Conservation (phyloP, 2,888 invertebrate genomes). For the Platynereis dumerilii region DNA sequence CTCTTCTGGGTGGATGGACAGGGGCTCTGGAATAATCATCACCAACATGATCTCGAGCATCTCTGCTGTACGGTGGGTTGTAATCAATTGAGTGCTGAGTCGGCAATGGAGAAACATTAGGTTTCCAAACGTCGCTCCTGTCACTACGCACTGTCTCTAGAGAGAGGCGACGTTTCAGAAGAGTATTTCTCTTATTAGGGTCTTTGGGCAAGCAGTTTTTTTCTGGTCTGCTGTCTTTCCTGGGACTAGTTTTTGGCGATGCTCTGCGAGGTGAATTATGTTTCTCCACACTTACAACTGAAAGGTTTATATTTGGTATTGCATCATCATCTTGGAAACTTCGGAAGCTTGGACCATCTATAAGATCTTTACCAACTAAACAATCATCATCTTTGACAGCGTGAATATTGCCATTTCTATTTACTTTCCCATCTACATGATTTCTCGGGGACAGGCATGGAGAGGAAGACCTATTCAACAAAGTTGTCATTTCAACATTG, state of each 20-base stretch:
- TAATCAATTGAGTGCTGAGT: no score
- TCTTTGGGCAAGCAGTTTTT: conserved; percentile 3
- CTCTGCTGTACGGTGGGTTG: no score
- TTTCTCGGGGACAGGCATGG: neutral
- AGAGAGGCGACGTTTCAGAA: conserved; percentile 11
- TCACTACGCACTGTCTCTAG: conserved; percentile 20
- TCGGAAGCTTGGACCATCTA: conserved; percentile 18
- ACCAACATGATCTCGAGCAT: no score
- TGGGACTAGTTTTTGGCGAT: conserved; percentile 27
- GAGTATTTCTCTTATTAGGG: neutral
- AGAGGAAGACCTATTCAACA: conserved; percentile 27
- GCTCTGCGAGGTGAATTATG: conserved; percentile 15
- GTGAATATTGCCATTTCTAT: neutral
- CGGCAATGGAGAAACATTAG: neutral
- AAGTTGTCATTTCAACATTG: conserved; percentile 31
- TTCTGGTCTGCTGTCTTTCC: conserved; percentile 34
- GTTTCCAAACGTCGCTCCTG: conserved; percentile 22
- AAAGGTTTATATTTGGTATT: conserved; percentile 12
- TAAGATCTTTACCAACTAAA: neutral
- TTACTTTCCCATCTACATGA: neutral
- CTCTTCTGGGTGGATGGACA: conserved; percentile 5
- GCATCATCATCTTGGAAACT: conserved; percentile 21
- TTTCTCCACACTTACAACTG: conserved; percentile 29
- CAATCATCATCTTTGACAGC: neutral
- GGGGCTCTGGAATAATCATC: conserved; percentile 12